Percentiles rank a stretch among this genome's conserved stretches.
Evolutionary conservation across 2,797 vertebrate genomes (phyloP).

Genomic region (Potorous gilbertii): DNA sequence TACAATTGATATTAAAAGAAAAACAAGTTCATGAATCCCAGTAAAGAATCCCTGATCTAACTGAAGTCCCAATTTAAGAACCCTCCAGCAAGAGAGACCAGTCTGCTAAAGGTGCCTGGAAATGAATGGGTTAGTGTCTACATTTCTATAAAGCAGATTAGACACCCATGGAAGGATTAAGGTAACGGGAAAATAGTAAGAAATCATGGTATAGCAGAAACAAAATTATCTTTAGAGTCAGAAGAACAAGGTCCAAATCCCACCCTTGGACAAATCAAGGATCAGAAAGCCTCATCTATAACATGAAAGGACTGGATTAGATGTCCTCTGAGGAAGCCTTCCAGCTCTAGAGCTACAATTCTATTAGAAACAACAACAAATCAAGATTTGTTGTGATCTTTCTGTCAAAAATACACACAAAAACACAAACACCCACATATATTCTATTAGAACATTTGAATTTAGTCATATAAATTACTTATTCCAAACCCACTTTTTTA

Average conservation of each 20-base stretch:
- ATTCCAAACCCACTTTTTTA: not conserved
- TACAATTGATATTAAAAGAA: not conserved
- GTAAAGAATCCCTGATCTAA: not conserved
- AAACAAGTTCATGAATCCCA: not conserved
- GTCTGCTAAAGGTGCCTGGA: not conserved
- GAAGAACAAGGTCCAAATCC: not conserved
- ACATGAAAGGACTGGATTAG: not conserved
- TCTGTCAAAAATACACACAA: not conserved
- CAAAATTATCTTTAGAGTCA: not conserved
- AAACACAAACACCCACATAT: not conserved
- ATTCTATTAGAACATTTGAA: not conserved
- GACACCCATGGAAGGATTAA: not conserved
- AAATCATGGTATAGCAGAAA: fast-evolving
- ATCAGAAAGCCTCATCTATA: not conserved
- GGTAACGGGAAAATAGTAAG: not conserved
- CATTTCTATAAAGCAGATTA: not conserved
- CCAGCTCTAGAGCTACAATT: not conserved
- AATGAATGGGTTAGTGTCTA: not conserved
- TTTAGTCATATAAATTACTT: not conserved
- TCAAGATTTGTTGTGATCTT: not conserved
- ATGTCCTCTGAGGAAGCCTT: not conserved
- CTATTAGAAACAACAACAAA: not conserved
- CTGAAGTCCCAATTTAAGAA: not conserved
- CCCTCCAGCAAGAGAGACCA: not conserved
- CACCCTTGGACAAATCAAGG: not conserved